A percentile compares a stretch with the other conserved stretches of the same genome.
phyloP scores from a whole-genome alignment of 2,797 vertebrate genomes.

The Enteromius paludinosus region DNA sequence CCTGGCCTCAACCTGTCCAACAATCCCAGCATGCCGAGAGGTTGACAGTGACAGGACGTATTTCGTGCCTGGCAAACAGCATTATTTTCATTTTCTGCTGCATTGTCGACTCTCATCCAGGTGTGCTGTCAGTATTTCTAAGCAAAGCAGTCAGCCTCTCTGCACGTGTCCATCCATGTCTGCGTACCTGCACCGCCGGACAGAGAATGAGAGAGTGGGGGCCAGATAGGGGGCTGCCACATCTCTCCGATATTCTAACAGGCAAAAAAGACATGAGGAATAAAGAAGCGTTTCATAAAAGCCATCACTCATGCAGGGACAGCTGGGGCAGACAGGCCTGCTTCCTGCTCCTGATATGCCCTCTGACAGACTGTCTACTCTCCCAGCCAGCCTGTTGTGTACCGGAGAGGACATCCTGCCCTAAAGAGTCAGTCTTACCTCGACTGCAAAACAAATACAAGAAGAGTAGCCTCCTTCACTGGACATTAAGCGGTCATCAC shows the following conservation, averaged over 20 bases:
- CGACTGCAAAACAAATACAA: conserved; percentile 57
- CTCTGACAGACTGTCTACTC: conserved; percentile 80
- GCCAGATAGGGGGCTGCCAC: conserved; percentile 48
- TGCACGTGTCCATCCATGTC: conserved; percentile 77
- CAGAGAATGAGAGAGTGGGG: background rate
- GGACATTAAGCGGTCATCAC: conserved; percentile 33
- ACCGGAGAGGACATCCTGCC: conserved; percentile 62
- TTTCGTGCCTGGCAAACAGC: conserved; percentile 82
- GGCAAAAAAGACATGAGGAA: conserved; percentile 56
- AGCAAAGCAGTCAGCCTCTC: conserved; percentile 73
- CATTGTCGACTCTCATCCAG: conserved; percentile 82
- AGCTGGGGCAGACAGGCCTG: conserved; percentile 72
- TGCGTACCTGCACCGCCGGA: conserved; percentile 65
- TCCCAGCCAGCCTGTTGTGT: conserved; percentile 67
- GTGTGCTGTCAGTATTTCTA: conserved; percentile 80
- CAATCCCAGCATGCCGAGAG: conserved; percentile 71
- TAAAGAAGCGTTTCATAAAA: conserved; percentile 69
- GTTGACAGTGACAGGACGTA: conserved; percentile 77
- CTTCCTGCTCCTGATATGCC: conserved; percentile 78
- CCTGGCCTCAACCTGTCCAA: conserved; percentile 66
- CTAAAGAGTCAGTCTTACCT: conserved; percentile 69
- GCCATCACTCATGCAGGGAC: conserved; percentile 77
- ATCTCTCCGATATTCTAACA: conserved; percentile 68
- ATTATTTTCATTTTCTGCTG: conserved; percentile 81
- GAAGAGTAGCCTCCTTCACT: conserved; percentile 33